Evolutionary conservation across 2,113 vertebrate species (phyloP).

Genomic region (Gavialis gangeticus): DNA sequence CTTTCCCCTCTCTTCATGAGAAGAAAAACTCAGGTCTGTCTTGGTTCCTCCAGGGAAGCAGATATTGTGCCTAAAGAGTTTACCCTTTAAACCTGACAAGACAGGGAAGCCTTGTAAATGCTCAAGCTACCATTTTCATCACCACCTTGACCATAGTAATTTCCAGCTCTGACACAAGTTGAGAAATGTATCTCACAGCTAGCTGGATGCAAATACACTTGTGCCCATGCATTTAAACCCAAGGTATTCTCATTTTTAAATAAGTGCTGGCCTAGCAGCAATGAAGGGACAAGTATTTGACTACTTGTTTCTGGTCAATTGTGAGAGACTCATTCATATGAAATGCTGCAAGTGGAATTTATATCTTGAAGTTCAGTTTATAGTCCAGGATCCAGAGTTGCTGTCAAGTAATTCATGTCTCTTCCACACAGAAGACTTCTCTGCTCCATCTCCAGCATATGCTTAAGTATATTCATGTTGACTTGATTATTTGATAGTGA

Average conservation of each 20-base stretch:
- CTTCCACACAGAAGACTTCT: neutral
- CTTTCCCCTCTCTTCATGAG: conserved; percentile 22
- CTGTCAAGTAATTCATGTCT: neutral
- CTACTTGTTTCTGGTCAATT: neutral
- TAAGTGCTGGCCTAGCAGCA: neutral
- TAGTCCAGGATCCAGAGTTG: neutral
- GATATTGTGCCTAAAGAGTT: conserved; percentile 29
- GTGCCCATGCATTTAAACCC: neutral
- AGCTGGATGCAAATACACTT: neutral
- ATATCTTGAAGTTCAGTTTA: neutral
- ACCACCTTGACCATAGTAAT: neutral
- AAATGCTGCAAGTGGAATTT: neutral
- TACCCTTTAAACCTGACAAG: neutral
- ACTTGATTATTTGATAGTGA: neutral
- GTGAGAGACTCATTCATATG: neutral
- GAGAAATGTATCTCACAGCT: neutral
- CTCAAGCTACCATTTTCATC: neutral
- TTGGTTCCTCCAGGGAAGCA: conserved; percentile 26
- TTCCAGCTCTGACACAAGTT: neutral
- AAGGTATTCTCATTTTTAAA: neutral
- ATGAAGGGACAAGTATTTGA: neutral
- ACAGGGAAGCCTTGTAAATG: neutral
- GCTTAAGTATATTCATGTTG: neutral
- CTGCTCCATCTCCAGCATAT: neutral
- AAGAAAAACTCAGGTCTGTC: conserved; percentile 58